Evolutionary conservation across 2,888 invertebrate genomes (phyloP).

Genomic region (Leptinotarsa peninsularis): DNA sequence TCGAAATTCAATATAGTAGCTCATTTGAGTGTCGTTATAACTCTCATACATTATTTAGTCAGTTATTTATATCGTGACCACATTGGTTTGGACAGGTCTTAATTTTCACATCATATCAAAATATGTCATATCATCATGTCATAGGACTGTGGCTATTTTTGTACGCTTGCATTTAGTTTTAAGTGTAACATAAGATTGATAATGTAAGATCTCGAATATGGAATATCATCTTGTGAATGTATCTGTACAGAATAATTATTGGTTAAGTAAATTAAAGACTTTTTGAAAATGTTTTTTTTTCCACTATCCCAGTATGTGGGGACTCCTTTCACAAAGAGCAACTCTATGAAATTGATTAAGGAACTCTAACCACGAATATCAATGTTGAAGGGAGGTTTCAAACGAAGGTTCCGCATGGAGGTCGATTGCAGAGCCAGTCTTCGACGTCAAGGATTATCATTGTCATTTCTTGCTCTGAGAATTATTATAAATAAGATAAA

Average conservation of each 20-base stretch:
- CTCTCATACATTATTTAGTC: constrained; percentile 20
- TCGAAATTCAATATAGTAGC: constrained; percentile 30
- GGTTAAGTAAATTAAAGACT: neutral
- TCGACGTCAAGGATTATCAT: too few species aligned
- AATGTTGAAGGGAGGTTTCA: too few species aligned
- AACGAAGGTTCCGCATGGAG: too few species aligned
- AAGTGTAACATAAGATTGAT: constrained; percentile 29
- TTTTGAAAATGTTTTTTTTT: too few species aligned
- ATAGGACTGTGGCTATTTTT: constrained; percentile 55
- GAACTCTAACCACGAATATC: too few species aligned
- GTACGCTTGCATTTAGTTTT: constrained; percentile 53
- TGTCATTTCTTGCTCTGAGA: too few species aligned
- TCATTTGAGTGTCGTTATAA: constrained; percentile 22
- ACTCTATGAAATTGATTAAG: too few species aligned
- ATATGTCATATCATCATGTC: constrained; percentile 35
- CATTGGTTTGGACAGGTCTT: constrained; percentile 35
- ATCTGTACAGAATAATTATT: constrained; percentile 3
- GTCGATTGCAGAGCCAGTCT: too few species aligned
- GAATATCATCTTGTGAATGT: constrained; percentile 19
- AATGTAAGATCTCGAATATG: neutral
- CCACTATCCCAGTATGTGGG: too few species aligned
- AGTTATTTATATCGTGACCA: constrained; percentile 24
- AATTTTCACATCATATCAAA: constrained; percentile 21
- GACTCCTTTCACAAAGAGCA: too few species aligned
- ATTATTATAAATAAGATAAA: too few species aligned